A percentile compares a stretch with the other conserved stretches of the same genome.
Evolutionary conservation across 2,113 vertebrate genomes (phyloP).

Genomic region (Poicephalus meyeri): DNA sequence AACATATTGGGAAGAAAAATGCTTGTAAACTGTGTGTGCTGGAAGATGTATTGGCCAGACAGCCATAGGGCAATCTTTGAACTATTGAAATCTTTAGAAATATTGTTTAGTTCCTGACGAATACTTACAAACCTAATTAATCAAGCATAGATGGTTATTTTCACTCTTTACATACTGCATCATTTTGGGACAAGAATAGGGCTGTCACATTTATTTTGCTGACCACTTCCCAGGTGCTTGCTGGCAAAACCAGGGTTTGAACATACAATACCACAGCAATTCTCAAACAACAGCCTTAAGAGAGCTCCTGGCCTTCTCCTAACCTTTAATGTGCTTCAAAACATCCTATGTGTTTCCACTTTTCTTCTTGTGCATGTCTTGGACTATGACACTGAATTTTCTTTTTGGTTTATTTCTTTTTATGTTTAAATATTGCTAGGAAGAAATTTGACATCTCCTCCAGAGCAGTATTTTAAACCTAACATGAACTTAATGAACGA

Average conservation of each 20-base stretch:
- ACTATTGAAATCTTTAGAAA: constrained; percentile 87
- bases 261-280: constrained; percentile 49
- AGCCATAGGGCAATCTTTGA: constrained; percentile 86
- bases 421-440: background rate
- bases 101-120: constrained; percentile 83
- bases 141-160: constrained; percentile 84
- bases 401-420: background rate
- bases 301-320: background rate
- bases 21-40: constrained; percentile 77
- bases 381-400: background rate
- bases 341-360: background rate
- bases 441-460: background rate
- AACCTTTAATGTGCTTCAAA: background rate
- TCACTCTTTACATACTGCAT: constrained; percentile 74
- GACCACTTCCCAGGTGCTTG: constrained; percentile 68
- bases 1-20: constrained; percentile 87
- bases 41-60: constrained; percentile 83
- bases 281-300: constrained; percentile 18
- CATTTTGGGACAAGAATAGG: constrained; percentile 77
- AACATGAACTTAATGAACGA: background rate
- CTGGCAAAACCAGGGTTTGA: constrained; percentile 50
- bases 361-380: background rate
- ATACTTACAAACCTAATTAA: constrained; percentile 87
- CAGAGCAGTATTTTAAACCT: background rate
- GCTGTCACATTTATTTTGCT: constrained; percentile 70